Evolutionary conservation across 2,113 vertebrate genomes (phyloP).

Genomic region (Mustela nigripes): DNA sequence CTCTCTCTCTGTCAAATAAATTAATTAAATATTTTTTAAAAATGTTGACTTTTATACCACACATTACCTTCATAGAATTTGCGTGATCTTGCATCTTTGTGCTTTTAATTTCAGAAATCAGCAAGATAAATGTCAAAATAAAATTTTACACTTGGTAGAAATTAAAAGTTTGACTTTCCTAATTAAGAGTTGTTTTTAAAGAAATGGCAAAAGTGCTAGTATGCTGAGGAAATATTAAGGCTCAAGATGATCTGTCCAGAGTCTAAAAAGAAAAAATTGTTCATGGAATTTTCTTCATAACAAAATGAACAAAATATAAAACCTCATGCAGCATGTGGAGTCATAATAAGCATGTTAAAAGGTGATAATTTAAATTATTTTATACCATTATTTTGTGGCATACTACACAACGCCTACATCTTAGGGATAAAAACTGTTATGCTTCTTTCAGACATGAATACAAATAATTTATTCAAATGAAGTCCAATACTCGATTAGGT

Average conservation of each 20-base stretch:
- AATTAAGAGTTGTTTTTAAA: neutral
- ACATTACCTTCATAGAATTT: neutral
- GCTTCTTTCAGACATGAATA: neutral
- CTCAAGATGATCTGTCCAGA: neutral
- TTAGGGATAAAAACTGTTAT: neutral
- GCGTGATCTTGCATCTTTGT: neutral
- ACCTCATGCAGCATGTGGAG: neutral
- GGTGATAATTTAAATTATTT: conserved; percentile 3
- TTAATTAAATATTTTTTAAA: neutral
- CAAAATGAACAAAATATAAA: neutral
- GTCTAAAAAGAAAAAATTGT: neutral
- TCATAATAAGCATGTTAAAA: neutral
- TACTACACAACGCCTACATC: neutral
- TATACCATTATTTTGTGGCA: neutral
- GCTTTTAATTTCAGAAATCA: conserved; percentile 19
- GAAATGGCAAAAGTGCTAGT: neutral
- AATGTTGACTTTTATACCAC: neutral
- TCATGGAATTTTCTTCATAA: neutral
- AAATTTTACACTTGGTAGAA: neutral
- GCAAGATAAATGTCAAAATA: neutral
- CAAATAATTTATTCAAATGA: neutral
- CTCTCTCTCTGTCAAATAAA: too few relatives aligned
- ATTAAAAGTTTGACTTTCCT: neutral
- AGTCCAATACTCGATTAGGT: neutral
- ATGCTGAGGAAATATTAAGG: neutral